Evolutionary conservation across 2,888 invertebrate species (phyloP).

Genomic region (Petrophora chlorosata): DNA sequence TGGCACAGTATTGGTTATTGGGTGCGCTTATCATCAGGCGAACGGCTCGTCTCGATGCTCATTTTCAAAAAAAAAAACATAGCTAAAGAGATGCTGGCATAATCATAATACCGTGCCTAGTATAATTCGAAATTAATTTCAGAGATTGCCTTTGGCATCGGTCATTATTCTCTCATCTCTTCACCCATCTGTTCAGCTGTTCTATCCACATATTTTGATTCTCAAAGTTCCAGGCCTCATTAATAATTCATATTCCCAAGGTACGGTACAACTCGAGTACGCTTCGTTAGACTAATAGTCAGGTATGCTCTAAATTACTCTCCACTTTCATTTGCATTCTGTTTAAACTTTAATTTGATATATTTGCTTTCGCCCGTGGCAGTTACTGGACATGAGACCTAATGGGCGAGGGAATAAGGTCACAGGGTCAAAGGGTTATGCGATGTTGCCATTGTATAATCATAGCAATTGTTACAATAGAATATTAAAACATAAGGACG

Average conservation of each 20-base stretch:
- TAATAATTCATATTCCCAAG: conserved; percentile 22
- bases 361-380: neutral
- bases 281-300: conserved; percentile 19
- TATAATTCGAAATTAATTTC: too few species aligned
- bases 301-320: conserved; percentile 15
- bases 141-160: neutral
- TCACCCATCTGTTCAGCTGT: conserved; percentile 5
- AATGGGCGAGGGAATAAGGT: too few species aligned
- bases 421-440: too few species aligned
- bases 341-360: neutral
- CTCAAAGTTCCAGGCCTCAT: conserved; percentile 9
- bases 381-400: neutral
- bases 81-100: too few species aligned
- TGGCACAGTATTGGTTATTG: too few species aligned
- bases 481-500: too few species aligned
- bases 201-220: conserved; percentile 7
- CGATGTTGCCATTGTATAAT: too few species aligned
- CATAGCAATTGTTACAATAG: too few species aligned
- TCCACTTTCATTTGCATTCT: conserved; percentile 5
- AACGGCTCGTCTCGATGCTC: too few species aligned
- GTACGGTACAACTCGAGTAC: conserved; percentile 9
- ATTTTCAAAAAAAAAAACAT: too few species aligned
- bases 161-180: neutral
- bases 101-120: too few species aligned
- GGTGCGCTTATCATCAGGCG: too few species aligned